phyloP scores from a whole-genome alignment of 2,888 invertebrate genomes.

The Pedicia rivosa region DNA sequence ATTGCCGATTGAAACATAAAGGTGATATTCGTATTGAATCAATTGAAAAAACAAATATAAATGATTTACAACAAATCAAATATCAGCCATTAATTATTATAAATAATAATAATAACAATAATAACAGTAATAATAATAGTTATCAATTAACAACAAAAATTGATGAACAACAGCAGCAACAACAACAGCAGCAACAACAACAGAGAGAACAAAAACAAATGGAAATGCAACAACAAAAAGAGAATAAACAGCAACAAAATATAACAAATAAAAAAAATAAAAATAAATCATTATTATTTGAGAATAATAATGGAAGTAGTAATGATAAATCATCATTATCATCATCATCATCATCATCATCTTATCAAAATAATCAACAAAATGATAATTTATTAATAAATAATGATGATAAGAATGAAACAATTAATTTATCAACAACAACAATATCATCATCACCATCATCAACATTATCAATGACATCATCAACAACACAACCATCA shows the following conservation, averaged over 20 bases:
- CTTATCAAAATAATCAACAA: too few species aligned
- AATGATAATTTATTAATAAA: too few species aligned
- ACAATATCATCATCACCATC: constrained; percentile 13
- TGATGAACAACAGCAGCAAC: constrained; percentile 10
- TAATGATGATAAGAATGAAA: too few species aligned
- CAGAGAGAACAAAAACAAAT: constrained; percentile 13
- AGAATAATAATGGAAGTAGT: too few species aligned
- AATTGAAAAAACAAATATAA: constrained; percentile 20
- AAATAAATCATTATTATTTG: too few species aligned
- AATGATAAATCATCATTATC: too few species aligned
- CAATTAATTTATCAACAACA: too few species aligned
- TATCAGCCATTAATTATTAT: constrained; percentile 3
- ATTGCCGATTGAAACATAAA: constrained; percentile 62
- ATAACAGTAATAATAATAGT: background rate
- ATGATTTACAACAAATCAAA: background rate
- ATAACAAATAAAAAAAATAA: too few species aligned
- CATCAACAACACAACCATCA: too few species aligned
- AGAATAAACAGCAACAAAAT: too few species aligned
- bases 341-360: too few species aligned
- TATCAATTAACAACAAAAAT: too few species aligned
- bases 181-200: constrained; percentile 11
- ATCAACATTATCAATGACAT: constrained; percentile 2
- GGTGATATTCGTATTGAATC: constrained; percentile 54
- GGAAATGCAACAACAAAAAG: constrained; percentile 17
- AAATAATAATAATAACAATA: background rate